A percentile compares a stretch with the other conserved stretches of the same genome.
phyloP scores from a whole-genome alignment of 2,113 vertebrate species.

The Phocoena sinus region DNA sequence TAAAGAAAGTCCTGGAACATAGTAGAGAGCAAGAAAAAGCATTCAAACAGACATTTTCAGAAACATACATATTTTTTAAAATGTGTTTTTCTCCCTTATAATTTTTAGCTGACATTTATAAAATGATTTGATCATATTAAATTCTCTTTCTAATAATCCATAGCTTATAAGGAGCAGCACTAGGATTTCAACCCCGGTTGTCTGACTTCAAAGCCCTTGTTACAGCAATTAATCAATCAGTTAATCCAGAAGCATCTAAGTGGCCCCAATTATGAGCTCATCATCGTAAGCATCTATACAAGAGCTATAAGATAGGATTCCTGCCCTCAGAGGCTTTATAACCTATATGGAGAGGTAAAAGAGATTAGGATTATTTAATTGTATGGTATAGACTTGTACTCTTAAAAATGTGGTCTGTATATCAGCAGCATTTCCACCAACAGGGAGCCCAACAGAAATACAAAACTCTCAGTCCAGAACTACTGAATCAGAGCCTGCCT shows the following conservation, averaged over 20 bases:
- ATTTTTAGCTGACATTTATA: background rate
- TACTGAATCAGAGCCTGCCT: background rate
- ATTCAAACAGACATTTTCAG: background rate
- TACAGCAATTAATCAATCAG: background rate
- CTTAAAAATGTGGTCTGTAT: background rate
- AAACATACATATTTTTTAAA: background rate
- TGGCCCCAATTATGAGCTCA: background rate
- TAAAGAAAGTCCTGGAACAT: background rate
- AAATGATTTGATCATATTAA: background rate
- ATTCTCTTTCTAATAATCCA: background rate
- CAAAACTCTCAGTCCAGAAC: background rate
- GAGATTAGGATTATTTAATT: background rate
- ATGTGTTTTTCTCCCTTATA: background rate
- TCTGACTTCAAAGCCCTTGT: background rate
- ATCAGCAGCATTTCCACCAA: background rate
- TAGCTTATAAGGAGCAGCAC: background rate
- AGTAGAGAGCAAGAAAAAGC: background rate
- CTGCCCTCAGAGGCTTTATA: background rate
- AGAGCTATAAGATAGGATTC: background rate
- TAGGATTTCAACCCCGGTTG: background rate
- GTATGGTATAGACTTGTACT: background rate
- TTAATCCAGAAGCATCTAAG: background rate
- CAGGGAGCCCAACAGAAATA: background rate
- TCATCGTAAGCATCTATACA: background rate
- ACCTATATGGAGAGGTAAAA: background rate